Evolutionary conservation across 2,888 invertebrate species (phyloP).

Genomic region (Andrena camellia): DNA sequence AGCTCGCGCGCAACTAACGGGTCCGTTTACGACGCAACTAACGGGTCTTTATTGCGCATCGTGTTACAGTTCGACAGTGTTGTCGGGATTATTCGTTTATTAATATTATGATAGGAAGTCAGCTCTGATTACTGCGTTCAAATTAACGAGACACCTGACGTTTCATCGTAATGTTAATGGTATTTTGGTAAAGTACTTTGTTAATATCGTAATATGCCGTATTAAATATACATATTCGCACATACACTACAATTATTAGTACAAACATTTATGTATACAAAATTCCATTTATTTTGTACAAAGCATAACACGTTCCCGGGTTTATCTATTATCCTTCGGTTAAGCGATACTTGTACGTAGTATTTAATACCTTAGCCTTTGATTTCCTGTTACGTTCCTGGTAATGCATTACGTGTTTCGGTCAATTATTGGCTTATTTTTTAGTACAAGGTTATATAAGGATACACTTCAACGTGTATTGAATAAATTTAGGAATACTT

Average conservation of each 20-base stretch:
- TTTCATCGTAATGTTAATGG: constrained; percentile 45
- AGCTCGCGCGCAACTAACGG: too few species aligned
- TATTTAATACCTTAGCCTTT: not conserved
- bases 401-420: too few species aligned
- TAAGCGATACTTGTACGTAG: not conserved
- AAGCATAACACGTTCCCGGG: constrained; percentile 12
- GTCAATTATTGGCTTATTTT: not conserved
- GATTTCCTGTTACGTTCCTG: not conserved
- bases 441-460: not conserved
- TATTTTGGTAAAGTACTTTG: constrained; percentile 48
- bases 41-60: not conserved
- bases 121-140: constrained; percentile 14
- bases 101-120: constrained; percentile 17
- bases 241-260: constrained; percentile 27
- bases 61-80: constrained; percentile 19
- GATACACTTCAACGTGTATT: not conserved
- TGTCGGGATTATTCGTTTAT: constrained; percentile 26
- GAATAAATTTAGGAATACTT: not conserved
- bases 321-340: not conserved
- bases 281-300: constrained; percentile 44
- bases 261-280: constrained; percentile 29
- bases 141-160: constrained; percentile 10
- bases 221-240: constrained; percentile 30
- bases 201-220: constrained; percentile 31
- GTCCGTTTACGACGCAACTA: too few species aligned